Conservation (phyloP, 2,888 invertebrate species). For the Trissonchulus sp. region DNA sequence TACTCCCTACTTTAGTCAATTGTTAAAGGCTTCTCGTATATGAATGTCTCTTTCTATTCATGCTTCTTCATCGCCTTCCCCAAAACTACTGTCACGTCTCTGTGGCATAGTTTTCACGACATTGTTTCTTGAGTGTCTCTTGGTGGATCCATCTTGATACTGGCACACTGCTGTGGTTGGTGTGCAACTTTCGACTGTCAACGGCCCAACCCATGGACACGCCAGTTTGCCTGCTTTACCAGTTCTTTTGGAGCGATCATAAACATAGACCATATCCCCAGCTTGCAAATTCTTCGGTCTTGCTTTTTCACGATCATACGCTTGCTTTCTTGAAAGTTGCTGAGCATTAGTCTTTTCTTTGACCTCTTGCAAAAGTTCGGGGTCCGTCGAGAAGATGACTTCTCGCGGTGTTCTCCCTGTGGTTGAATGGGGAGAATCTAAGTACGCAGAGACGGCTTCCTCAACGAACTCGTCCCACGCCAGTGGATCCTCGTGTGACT, state of each 20-base stretch:
- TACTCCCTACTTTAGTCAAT: not conserved
- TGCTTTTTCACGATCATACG: not conserved
- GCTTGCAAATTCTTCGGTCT: not conserved
- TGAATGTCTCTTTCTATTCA: slow-evolving; percentile 1
- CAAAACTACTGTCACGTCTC: not conserved
- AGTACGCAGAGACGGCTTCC: not conserved
- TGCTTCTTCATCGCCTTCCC: not conserved
- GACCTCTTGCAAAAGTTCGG: not conserved
- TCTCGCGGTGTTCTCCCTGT: not conserved
- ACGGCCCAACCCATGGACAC: not conserved
- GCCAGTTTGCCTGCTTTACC: slow-evolving; percentile 4
- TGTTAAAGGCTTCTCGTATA: not conserved
- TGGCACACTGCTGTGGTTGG: not conserved
- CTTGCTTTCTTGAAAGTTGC: slow-evolving; percentile 1
- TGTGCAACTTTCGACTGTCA: not conserved
- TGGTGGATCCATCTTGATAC: not conserved
- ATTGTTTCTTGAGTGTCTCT: not conserved
- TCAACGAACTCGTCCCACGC: not conserved
- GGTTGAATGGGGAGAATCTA: not conserved
- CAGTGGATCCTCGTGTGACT: not conserved
- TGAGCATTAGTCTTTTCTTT: not conserved
- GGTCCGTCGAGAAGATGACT: not conserved
- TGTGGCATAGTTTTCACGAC: not conserved
- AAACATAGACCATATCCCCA: not conserved
- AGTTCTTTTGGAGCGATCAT: slow-evolving; percentile 8